Base-by-base conservation (phyloP, 2,888 invertebrate species). In the Pollenia labialis region DNA sequence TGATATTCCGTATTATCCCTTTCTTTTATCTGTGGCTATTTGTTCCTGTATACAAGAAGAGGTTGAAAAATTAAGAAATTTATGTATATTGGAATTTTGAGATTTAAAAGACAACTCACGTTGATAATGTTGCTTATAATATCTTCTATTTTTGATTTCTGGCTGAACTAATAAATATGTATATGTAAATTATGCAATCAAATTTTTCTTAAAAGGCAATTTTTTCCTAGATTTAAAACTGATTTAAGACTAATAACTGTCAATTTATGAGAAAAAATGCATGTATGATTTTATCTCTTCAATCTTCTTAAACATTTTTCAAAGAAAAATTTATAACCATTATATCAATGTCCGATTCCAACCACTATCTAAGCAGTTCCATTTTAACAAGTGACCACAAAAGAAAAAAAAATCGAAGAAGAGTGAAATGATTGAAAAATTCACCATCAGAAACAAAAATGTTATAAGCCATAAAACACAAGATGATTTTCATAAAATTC, bases 31-130 rank as follows among this genome's bases (percentile, higher is more conserved):
- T 16, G 8, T 1, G 7, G 8, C 4, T 4, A 1, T 50, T 50
- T 50, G n/a, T 14, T 50, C n/a, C n/a, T 50, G 3, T 18, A 54
- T 18, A 54, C 54, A 54, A 54, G 12, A 68, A 54, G 58, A 68
- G 69, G 79, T 8, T 50, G 68, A 79, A 60, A 79, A 68, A 79
- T 79, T 79, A 79, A 58, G 69, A 69, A 79, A 79, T 79, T 68
- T 60, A 79, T 1, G 1, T 18, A 18, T 79, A 69, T 79, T 52
- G 58, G 16, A 76, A 50, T 48, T 16, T 60, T 69, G 69, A 69
- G 62, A 79, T 79, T 71, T 69, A 76, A 56, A 64, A 62, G 66
- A 56, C 44, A 76, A 11, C 54, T 23, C 62, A 69, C 32, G 32
- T 32, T 32, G 42, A 2, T 14, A 6, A 32, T 40, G 10, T 11